Base-by-base conservation (phyloP, 2,797 vertebrate species). In the Rhinogobio ventralis region DNA sequence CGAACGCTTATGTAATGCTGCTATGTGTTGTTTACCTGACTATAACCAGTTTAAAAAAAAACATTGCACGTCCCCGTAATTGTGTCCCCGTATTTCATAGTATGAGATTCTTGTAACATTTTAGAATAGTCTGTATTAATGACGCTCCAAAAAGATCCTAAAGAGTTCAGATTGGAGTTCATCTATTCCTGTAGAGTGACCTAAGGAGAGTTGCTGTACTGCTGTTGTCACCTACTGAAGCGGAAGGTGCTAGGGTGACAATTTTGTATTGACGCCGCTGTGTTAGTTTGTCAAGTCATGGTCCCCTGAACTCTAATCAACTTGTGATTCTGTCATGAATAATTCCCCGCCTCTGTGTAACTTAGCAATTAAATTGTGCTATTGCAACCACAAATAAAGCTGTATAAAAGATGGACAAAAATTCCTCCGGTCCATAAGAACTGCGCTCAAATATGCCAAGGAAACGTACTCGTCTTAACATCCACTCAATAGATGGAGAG, bases 131-230 rank as follows among this genome's bases (percentile, higher is more conserved):
- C 4, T 25, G 5, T 15, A 25, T 45, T 57, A 30, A 28, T 64
- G n/a, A 13, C 4, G 0, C 15, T 51, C 45, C 11, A 51, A 46
- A 79, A 46, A 79, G 60, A 49, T 30, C 15, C 28, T 33, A 23
- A 36, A 20, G 33, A 55, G 33, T 75, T 64, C 49, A 39, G 5
- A 81, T 81, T n/a, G 49, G 66, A 81, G 9, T 81, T 28, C 7
- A 57, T 81, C 20, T 55, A 28, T 80, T 80, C 23, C 79, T 53
- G 64, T 57, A 39, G 79, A 25, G 49, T 68, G 79, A 71, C 46
- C 67, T 28, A 62, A 45, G 5, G 8, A 62, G n/a, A 78, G 57
- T 11, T 45, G 55, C 10, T 81, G 49, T 55, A 71, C 7, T 0
- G 49, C 36, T 81, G 66, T 55, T 53, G 20, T 39, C 81, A 76